These are phyloP conservation scores for Sinocyclocheilus rhinocerous DNA, from an alignment of 2,113 vertebrate species.

Conservation along the genomic window DNA sequence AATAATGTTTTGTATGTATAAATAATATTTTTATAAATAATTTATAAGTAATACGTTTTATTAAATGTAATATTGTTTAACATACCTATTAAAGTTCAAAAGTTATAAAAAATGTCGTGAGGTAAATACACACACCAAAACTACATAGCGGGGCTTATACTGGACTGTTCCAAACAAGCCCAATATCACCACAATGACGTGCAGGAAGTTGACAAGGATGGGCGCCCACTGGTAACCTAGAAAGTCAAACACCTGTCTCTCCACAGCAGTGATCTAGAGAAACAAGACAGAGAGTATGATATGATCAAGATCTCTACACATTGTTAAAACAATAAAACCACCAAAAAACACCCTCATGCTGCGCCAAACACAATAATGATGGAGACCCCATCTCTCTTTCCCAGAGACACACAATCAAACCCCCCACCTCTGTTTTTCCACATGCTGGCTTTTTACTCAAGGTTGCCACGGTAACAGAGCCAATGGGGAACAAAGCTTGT, in stretches of 20 bases:
- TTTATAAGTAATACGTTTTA: background rate
- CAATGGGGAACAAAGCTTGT: conserved; percentile 55
- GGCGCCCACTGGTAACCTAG: conserved; percentile 89
- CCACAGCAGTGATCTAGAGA: conserved; percentile 79
- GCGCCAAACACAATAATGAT: conserved; percentile 32
- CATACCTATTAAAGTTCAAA: background rate
- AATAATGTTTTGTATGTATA: no score
- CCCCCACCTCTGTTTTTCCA: conserved; percentile 30
- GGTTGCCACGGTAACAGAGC: conserved; percentile 66
- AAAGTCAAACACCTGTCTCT: conserved; percentile 88
- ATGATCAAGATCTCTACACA: background rate
- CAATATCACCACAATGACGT: conserved; percentile 82
- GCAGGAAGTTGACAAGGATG: conserved; percentile 86
- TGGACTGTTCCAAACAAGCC: conserved; percentile 85
- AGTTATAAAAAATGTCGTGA: background rate
- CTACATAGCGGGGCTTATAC: conserved; percentile 77
- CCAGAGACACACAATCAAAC: conserved; percentile 33
- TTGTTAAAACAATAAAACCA: background rate
- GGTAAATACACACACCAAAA: conserved; percentile 76
- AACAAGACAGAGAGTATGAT: background rate
- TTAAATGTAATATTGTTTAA: background rate
- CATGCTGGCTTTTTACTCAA: conserved; percentile 34
- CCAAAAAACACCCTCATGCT: background rate
- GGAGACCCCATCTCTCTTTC: conserved; percentile 35
- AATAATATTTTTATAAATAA: no score